Base-by-base conservation (phyloP, 2,888 invertebrate species). In the Epinotia demarniana region DNA sequence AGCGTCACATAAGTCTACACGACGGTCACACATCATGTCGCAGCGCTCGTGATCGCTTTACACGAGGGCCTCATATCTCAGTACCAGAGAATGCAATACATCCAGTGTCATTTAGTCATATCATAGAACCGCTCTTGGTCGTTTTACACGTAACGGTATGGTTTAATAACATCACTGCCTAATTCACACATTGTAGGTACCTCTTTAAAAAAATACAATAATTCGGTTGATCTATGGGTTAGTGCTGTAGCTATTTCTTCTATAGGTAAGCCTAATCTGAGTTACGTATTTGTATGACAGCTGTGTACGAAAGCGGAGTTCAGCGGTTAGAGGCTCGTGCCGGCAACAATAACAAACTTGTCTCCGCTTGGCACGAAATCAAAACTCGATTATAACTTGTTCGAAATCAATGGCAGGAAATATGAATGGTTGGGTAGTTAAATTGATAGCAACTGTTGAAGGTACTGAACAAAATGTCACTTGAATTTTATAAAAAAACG, bases 291-390 rank as follows among this genome's bases (percentile, higher is more conserved):
- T 58, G 46, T 69, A 69, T 46, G 27, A 69, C 43, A 66, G n/a
- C 53, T 19, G 68, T 57, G 63, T 58, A 46, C 58, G 58, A 58
- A 74, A 70, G 63, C 63, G 69, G 23, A 70, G 63, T 58, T 70
- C 33, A n/a, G n/a, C 46, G 49, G 63, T 74, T 63, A 64, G 74
- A 74, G 3, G 64, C 70, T 67, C 61, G 61, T 27, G 55, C 55
- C 66, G 71, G 57, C 73, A 64, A 61, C 75, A 72, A 75, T 72
- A 66, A 66, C 64, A 75, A 75, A 75, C 53, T 75, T 71, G 64
- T 71, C 70, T 75, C 74, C 49, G 70, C 70, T 75, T 75, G 64
- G 75, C 75, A 70, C 70, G 23, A 60, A 39, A 70, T 75, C 70
- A 60, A 71, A 73, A 70, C 70, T 70, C 62, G 23, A 70, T 75